phyloP scores from a whole-genome alignment of 2,888 invertebrate genomes.

The Salpingus planirostris region DNA sequence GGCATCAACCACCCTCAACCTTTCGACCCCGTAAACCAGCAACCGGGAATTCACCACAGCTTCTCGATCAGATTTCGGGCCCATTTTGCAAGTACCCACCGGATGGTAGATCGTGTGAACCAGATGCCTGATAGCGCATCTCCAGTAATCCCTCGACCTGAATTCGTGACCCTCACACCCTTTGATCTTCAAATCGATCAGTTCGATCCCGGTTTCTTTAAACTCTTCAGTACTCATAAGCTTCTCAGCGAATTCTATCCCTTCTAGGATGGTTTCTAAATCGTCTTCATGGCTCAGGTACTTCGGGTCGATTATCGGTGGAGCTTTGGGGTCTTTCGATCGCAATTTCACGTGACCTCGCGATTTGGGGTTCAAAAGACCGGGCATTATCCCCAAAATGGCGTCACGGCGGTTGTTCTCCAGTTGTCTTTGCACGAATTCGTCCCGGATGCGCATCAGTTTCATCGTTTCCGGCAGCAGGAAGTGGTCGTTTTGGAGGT shows the following conservation, averaged over 20 bases:
- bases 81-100: conserved; percentile 49
- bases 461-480: conserved; percentile 12
- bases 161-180: conserved; percentile 43
- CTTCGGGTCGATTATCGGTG: conserved; percentile 53
- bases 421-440: conserved; percentile 11
- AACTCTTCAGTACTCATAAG: conserved; percentile 41
- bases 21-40: conserved; percentile 55
- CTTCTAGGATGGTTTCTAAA: conserved; percentile 45
- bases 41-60: conserved; percentile 64
- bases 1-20: conserved; percentile 66
- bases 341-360: conserved; percentile 48
- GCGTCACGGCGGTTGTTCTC: conserved; percentile 12
- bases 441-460: conserved; percentile 29
- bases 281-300: conserved; percentile 46
- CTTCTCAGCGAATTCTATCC: conserved; percentile 40
- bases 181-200: conserved; percentile 32
- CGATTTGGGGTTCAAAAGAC: conserved; percentile 42
- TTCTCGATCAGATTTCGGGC: conserved; percentile 46
- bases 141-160: conserved; percentile 45
- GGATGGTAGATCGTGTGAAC: conserved; percentile 28
- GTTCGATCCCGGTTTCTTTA: conserved; percentile 31
- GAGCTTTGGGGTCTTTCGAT: conserved; percentile 48
- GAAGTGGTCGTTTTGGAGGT: conserved; percentile 27
- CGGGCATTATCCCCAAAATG: conserved; percentile 12
- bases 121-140: conserved; percentile 38